Percentiles rank a stretch among this genome's conserved stretches.
Evolutionary conservation across 2,113 vertebrate species (phyloP).

Genomic region (Leiothrix lutea): DNA sequence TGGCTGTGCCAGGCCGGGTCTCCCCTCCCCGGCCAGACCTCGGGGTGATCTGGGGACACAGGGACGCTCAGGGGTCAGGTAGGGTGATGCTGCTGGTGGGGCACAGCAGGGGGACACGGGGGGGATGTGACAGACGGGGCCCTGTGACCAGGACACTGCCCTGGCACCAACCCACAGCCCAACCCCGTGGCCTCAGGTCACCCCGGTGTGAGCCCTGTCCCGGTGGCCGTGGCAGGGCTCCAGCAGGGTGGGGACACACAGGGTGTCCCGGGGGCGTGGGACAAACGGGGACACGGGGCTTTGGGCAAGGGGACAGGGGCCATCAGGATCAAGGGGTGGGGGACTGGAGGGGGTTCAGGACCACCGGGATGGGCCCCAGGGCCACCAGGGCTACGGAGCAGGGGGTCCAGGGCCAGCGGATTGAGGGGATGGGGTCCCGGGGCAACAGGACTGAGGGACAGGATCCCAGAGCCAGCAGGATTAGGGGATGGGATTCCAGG

Average conservation of each 20-base stretch:
- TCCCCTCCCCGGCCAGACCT: background rate
- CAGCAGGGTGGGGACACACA: background rate
- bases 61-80: fast-evolving
- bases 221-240: fast-evolving
- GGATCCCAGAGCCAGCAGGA: background rate
- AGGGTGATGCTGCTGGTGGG: background rate
- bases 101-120: fast-evolving
- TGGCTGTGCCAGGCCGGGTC: fast-evolving
- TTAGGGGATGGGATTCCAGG: fast-evolving
- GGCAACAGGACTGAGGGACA: background rate
- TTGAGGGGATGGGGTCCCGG: fast-evolving
- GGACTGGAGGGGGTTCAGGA: background rate
- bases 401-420: too few relatives aligned
- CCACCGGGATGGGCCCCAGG: background rate
- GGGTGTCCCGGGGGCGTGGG: background rate
- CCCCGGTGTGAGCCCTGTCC: background rate
- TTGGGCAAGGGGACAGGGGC: background rate
- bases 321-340: background rate
- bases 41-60: background rate
- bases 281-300: background rate
- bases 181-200: background rate
- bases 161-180: background rate
- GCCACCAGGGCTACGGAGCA: fast-evolving
- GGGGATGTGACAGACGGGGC: background rate
- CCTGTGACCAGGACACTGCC: background rate